Conservation (phyloP, 2,888 invertebrate species). For the Thera britannica region DNA sequence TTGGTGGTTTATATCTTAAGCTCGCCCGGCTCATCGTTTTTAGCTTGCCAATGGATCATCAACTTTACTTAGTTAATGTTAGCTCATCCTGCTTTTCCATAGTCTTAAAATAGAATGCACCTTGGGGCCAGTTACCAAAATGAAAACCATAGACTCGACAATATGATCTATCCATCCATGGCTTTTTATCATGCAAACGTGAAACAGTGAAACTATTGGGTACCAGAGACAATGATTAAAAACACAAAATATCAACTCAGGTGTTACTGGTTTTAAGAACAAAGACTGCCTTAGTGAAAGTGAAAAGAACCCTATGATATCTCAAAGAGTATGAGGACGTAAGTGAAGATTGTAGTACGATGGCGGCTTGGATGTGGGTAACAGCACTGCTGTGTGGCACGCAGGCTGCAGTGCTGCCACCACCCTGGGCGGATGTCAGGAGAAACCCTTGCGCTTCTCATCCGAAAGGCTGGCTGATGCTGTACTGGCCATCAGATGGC, state of each 20-base stretch:
- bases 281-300: constrained; percentile 3
- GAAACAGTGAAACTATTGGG: background rate
- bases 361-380: constrained; percentile 74
- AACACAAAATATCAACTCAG: background rate
- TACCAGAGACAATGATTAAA: background rate
- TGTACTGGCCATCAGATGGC: constrained; percentile 93
- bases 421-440: constrained; percentile 93
- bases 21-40: too few relatives aligned
- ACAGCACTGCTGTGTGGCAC: constrained; percentile 73
- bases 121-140: too few relatives aligned
- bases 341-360: constrained; percentile 38
- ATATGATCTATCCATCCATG: too few relatives aligned
- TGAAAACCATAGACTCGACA: too few relatives aligned
- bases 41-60: too few relatives aligned
- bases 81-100: too few relatives aligned
- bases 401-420: constrained; percentile 89
- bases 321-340: constrained; percentile 25
- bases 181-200: background rate
- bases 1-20: too few relatives aligned
- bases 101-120: too few relatives aligned
- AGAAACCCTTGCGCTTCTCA: constrained; percentile 92
- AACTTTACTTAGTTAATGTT: too few relatives aligned
- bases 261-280: background rate
- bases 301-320: background rate
- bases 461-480: constrained; percentile 93